Evolutionary conservation across 2,113 vertebrate species (phyloP).

Genomic region (Syrmaticus mikado): DNA sequence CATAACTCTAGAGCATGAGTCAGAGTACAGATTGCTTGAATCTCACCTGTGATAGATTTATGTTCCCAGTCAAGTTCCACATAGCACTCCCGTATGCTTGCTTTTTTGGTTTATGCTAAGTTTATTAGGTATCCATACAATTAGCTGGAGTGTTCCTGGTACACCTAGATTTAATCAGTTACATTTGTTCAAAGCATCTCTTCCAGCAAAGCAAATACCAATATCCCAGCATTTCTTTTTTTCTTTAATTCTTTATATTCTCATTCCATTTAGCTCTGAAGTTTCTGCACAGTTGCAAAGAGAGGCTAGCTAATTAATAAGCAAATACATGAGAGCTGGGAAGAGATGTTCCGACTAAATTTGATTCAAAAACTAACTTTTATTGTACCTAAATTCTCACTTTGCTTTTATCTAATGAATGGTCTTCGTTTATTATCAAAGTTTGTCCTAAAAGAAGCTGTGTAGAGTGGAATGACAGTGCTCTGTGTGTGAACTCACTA

Average conservation of each 20-base stretch:
- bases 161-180: neutral
- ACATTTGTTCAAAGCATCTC: neutral
- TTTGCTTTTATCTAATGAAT: neutral
- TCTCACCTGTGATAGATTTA: neutral
- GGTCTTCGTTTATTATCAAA: neutral
- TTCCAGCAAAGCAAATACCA: neutral
- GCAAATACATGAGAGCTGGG: neutral
- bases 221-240: neutral
- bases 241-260: neutral
- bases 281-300: neutral
- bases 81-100: neutral
- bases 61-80: neutral
- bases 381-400: neutral
- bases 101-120: neutral
- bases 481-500: neutral
- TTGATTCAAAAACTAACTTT: neutral
- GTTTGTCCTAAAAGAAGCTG: neutral
- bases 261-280: neutral
- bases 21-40: neutral
- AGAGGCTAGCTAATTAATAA: neutral
- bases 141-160: neutral
- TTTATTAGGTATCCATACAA: neutral
- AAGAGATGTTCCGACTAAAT: neutral
- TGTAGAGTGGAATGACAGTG: neutral
- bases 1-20: neutral